Conservation (phyloP, 2,113 vertebrate genomes). For the Eudyptes chrysolophus region DNA sequence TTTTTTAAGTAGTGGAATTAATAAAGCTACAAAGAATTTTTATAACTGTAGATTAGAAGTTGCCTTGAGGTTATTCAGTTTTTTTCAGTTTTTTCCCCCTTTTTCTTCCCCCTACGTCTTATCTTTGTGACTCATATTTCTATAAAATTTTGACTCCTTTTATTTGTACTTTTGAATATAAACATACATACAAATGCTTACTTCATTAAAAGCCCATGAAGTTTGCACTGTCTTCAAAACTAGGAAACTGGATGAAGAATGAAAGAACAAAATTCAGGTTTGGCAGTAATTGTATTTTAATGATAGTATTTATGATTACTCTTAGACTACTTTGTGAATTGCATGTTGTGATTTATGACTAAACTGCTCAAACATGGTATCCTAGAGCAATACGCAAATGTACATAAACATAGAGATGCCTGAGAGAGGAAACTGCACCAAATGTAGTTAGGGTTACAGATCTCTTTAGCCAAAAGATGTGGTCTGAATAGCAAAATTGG, state of each 20-base stretch:
- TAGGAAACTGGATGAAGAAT: neutral
- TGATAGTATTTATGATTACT: neutral
- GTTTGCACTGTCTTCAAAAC: neutral
- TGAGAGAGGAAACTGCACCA: neutral
- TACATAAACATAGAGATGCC: neutral
- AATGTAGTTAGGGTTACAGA: neutral
- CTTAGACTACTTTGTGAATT: neutral
- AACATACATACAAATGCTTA: neutral
- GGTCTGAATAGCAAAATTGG: neutral
- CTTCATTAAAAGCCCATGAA: neutral
- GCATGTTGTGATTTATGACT: neutral
- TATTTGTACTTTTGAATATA: neutral
- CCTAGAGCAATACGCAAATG: neutral
- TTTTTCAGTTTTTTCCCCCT: neutral
- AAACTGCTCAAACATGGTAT: neutral
- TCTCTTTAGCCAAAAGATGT: neutral
- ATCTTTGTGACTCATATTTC: neutral
- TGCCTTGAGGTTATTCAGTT: neutral
- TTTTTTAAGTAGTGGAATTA: conserved; percentile 33
- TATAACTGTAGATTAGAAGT: neutral
- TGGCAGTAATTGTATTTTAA: neutral
- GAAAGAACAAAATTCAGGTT: neutral
- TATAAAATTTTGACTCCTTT: neutral
- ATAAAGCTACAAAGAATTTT: conserved; percentile 6
- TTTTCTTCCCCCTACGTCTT: neutral